phyloP scores from a whole-genome alignment of 2,113 vertebrate species.

The Chaetura pelagica region DNA sequence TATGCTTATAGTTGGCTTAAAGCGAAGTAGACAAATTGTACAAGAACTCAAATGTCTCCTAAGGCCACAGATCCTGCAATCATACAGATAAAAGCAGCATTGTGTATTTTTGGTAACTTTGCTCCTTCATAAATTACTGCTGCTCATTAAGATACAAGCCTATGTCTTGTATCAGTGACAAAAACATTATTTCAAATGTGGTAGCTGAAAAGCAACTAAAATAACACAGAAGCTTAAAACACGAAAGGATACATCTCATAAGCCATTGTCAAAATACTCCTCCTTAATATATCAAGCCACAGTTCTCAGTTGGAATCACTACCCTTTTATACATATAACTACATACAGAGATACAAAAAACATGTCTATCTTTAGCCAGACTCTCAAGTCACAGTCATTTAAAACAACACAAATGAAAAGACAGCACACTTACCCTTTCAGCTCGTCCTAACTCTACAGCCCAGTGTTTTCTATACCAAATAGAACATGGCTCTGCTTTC shows the following conservation, averaged over 20 bases:
- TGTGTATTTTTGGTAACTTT: background rate
- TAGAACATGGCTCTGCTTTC: slow-evolving; percentile 12
- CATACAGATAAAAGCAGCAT: background rate
- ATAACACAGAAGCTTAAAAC: background rate
- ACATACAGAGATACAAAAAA: background rate
- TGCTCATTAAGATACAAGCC: background rate
- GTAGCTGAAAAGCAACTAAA: background rate
- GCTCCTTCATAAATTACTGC: background rate
- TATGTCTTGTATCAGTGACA: background rate
- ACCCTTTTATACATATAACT: background rate
- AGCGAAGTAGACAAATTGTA: slow-evolving; percentile 22
- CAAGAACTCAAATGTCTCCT: background rate
- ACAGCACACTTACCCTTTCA: background rate
- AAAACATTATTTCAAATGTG: background rate
- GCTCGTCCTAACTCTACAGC: background rate
- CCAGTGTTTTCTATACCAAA: background rate
- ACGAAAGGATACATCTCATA: background rate
- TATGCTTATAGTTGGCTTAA: background rate
- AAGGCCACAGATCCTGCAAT: background rate
- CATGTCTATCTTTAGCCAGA: background rate
- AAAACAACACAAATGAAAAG: background rate
- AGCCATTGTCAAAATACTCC: background rate
- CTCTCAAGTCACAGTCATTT: background rate
- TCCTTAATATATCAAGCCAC: background rate
- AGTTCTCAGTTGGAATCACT: background rate